Evolutionary conservation across 30 jellyfish, hydroid and myxozoan species (phyloP), one percentile per base, ranked within the genome.

Genomic region (Phacellophora camtschatica): DNA sequence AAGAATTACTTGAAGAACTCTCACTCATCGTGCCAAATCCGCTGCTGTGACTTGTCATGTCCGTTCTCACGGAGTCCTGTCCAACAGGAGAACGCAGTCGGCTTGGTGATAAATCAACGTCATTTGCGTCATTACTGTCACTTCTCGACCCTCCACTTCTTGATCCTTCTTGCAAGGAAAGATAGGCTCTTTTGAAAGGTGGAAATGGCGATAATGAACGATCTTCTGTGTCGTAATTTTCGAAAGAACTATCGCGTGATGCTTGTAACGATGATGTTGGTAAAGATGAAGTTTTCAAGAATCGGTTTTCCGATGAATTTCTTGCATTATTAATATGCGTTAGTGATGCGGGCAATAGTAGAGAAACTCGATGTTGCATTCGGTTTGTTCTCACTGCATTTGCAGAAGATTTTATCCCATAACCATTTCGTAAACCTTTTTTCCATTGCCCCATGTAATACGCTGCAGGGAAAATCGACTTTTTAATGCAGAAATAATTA

Each of bases 371-470:
- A 2, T 50, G 56, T 12, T 83, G 81, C 3, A 46, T 34, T 4
- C 84, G 77, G 20, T 50, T 80, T 53, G 51, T 28, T 71, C 72
- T 84, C 15, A 63, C 82, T 1, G 83, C 81, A 66, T 59, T 84
- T 12, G 83, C 88, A 72, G 77, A 62, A 4, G 76, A 95, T 20
- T 89, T 95, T 54, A 94, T 82, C 12, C 99, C 99, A 54, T 57
- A 94, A 43, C 99, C 99, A 87, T 66, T 66, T n/a, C 99, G 96
- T 6, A 58, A 46, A 29, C 99, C 99, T 30, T 75, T 86, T 54
- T 88, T 88, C 99, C 99, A 94, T 41, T 94, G 99, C 42, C 99
- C 99, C 83, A 95, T 77, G 62, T 74, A 94, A 69, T 70, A 94
- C 4, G 97, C 99, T 94, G 69, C 20, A 41, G 16, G 16, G 16